Evolutionary conservation across 53 echinoderm and acorn worm species (phyloP).

Genomic region (Henricia sp.): DNA sequence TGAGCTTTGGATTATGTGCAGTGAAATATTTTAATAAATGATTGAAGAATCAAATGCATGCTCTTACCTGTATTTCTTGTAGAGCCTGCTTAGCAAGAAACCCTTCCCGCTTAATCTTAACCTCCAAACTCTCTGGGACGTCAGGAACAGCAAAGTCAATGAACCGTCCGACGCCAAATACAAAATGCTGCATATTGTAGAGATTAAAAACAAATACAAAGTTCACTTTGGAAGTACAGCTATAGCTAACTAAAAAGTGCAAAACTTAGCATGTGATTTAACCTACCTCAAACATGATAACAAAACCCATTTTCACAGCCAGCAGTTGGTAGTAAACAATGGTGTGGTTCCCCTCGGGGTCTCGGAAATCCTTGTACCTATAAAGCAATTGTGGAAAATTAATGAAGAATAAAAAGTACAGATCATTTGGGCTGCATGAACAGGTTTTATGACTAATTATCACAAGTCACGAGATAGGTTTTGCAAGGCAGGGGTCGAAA

Average conservation of each 20-base stretch:
- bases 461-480: too few relatives aligned
- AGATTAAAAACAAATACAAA: too few relatives aligned
- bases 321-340: constrained; percentile 88
- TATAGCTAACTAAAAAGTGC: too few relatives aligned
- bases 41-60: too few relatives aligned
- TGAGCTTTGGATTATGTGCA: too few relatives aligned
- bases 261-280: too few relatives aligned
- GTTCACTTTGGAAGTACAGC: too few relatives aligned
- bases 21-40: too few relatives aligned
- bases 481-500: too few relatives aligned
- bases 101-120: constrained; percentile 91
- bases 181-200: constrained; percentile 98
- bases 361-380: constrained; percentile 90
- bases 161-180: constrained; percentile 87
- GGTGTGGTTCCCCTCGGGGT: constrained; percentile 71
- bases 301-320: constrained; percentile 82
- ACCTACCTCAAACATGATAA: constrained; percentile 95
- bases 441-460: too few relatives aligned
- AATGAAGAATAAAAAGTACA: not conserved
- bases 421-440: not conserved
- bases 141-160: constrained; percentile 97
- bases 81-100: constrained; percentile 96
- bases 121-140: constrained; percentile 89
- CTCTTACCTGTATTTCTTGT: constrained; percentile 88
- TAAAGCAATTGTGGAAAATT: too few relatives aligned